Evolutionary conservation across 2,888 invertebrate genomes (phyloP).

Genomic region (Cordilura impudica): DNA sequence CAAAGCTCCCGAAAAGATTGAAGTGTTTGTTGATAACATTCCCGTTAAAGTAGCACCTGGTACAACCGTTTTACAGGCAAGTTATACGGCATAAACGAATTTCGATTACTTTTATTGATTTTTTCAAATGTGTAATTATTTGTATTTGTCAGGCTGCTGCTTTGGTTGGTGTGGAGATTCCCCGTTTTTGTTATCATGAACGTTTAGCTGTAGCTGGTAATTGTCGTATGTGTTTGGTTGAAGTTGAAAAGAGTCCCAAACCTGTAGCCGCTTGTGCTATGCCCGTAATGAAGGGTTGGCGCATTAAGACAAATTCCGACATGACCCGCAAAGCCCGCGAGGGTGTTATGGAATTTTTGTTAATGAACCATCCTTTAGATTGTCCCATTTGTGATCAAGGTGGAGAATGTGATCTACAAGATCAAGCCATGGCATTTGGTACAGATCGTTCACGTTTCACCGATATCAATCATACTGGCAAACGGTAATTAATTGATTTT

Average conservation of each 20-base stretch:
- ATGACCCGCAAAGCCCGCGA: constrained; percentile 87
- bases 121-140: constrained; percentile 14
- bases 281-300: constrained; percentile 99
- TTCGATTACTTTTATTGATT: constrained; percentile 20
- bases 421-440: constrained; percentile 99
- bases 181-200: constrained; percentile 99
- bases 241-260: constrained; percentile 98
- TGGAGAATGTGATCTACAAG: constrained; percentile 95
- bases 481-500: constrained; percentile 81
- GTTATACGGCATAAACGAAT: background rate
- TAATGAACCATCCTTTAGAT: constrained; percentile 99
- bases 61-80: constrained; percentile 96
- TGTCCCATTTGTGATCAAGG: constrained; percentile 99
- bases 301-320: constrained; percentile 97
- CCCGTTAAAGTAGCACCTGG: constrained; percentile 96
- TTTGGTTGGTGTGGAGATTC: constrained; percentile 96
- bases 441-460: constrained; percentile 95
- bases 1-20: constrained; percentile 87
- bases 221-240: constrained; percentile 99
- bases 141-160: constrained; percentile 88
- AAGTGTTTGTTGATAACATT: constrained; percentile 98
- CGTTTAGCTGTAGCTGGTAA: constrained; percentile 98
- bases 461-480: constrained; percentile 94
- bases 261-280: constrained; percentile 99
- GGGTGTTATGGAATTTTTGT: constrained; percentile 99